A percentile compares a stretch with the other conserved stretches of the same genome.
Conservation (phyloP, 2,113 vertebrate genomes). For the Dromaius novaehollandiae region DNA sequence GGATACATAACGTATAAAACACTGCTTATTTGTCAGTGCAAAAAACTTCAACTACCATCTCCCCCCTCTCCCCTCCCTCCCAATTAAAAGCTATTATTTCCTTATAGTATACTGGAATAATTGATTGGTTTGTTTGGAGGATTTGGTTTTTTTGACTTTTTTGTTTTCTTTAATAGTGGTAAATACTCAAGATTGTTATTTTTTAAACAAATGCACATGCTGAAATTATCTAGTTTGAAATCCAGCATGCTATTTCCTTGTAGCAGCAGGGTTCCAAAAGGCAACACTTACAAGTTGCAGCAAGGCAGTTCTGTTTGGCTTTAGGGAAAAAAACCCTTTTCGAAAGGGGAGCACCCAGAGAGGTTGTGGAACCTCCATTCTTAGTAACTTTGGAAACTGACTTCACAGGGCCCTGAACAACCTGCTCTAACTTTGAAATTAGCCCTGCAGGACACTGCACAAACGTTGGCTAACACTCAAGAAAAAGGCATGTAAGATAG, state of each 20-base stretch:
- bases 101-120: neutral
- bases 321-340: neutral
- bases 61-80: neutral
- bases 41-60: neutral
- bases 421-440: neutral
- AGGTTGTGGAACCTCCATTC: neutral
- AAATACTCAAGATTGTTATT: neutral
- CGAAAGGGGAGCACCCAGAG: neutral
- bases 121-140: neutral
- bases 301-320: rapidly evolving
- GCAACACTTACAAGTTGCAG: neutral
- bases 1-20: neutral
- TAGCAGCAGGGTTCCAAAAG: neutral
- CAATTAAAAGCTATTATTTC: neutral
- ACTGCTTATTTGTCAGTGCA: neutral
- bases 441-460: neutral
- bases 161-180: neutral
- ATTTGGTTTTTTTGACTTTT: neutral
- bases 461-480: neutral
- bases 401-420: neutral
- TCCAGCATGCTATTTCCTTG: neutral
- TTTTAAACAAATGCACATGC: neutral
- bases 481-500: neutral
- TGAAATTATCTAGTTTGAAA: neutral
- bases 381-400: neutral